Percentiles rank a stretch among this genome's conserved stretches.
Conservation (phyloP, 2,113 vertebrate genomes). For the Podarcis cretensis region DNA sequence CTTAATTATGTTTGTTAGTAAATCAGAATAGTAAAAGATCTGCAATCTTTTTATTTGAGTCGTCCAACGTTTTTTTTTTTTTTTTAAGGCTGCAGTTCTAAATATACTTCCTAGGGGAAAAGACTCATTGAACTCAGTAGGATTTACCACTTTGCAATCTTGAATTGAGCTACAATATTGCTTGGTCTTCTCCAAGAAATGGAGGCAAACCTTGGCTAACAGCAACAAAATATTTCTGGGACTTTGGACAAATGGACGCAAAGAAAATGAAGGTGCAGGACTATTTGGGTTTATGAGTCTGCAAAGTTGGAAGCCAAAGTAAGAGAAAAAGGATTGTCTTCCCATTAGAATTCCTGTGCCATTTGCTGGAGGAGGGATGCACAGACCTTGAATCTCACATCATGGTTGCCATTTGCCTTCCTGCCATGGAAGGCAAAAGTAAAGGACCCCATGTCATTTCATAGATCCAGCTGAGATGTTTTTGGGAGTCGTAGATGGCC, state of each 20-base stretch:
- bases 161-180: background rate
- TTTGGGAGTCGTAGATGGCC: background rate
- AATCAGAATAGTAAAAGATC: conserved; percentile 10
- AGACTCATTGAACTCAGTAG: background rate
- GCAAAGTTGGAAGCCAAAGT: background rate
- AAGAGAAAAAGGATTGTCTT: background rate
- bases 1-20: conserved; percentile 35
- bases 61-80: background rate
- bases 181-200: background rate
- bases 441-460: too few species aligned
- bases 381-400: background rate
- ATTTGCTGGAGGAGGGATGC: background rate
- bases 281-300: background rate
- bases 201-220: background rate
- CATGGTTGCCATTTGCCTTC: background rate
- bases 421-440: background rate
- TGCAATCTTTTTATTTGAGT: background rate
- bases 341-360: background rate
- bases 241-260: background rate
- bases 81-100: background rate
- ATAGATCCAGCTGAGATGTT: background rate
- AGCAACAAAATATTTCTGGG: background rate
- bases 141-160: background rate
- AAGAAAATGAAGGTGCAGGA: background rate
- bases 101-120: background rate